Base-by-base conservation (phyloP, 2,797 vertebrate genomes). In the Telmatherina bonti region DNA sequence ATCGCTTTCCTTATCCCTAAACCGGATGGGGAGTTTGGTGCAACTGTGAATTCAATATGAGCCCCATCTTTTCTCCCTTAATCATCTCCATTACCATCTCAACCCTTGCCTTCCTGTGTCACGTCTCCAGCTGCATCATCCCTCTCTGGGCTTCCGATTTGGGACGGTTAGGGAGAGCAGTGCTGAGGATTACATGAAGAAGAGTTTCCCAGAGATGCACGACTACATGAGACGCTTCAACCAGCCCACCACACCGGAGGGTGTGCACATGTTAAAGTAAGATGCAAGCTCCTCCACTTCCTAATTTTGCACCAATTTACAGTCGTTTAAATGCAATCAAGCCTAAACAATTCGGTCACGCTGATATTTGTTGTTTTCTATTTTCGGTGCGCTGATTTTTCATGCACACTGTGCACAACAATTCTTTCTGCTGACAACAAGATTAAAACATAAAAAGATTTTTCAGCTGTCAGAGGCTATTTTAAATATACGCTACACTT, bases 131-230 rank as follows among this genome's bases (percentile, higher is more conserved):
- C 95, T 99, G 74, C 97, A 98, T 80, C 97, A 97, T 83, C 96
- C 97, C 1, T 95, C 97, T 26, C 91, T 94, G 72, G 97, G 96
- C 30, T 98, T 99, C 88, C 95, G 95, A 31, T 96, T 98, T 0
- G 97, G 97, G 81, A 99, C 98, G 0, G 97, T 99, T 71, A 94
- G 96, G 92, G 98, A 98, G 90, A 99, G 98, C 95, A 99, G 97
- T 0, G 97, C 98, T 0, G 97, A 99, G 88, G 96, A 97, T 84
- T 99, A 98, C 93, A 96, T 99, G 95, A 96, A 96, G 92, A 97
- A 97, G 90, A 98, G 97, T 83, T 99, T 99, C 82, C 97, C 96
- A 0, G 97, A 97, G 89, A 96, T 98, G 96, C 93, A 98, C 5
- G 96, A 96, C 54, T 96, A 97, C 91, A 96, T 97, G 96, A 85